phyloP scores from a whole-genome alignment of 1,140 invertebrate species.

The Drosophila sp. region DNA sequence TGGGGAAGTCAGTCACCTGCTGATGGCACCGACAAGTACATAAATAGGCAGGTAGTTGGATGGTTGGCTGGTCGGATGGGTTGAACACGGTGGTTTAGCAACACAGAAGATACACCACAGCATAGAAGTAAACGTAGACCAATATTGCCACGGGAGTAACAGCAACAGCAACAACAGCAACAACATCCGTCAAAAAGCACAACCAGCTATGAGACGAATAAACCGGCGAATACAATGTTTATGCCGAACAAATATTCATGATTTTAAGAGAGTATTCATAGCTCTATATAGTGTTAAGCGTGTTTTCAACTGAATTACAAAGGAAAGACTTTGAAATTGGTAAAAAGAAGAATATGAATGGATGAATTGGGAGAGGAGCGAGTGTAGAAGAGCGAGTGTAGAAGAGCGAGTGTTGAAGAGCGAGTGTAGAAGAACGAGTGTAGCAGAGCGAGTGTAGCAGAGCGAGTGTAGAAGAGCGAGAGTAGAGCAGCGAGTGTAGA shows the following conservation, averaged over 20 bases:
- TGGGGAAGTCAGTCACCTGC: constrained; percentile 11
- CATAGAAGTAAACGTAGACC: background rate
- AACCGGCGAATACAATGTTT: background rate
- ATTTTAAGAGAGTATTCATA: background rate
- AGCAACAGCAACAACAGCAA: background rate
- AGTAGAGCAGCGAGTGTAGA: too few relatives aligned
- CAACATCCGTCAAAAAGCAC: constrained; percentile 34
- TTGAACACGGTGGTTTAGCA: background rate
- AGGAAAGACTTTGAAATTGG: too few relatives aligned
- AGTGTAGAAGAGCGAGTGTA: too few relatives aligned
- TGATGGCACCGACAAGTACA: constrained; percentile 7
- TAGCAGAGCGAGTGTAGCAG: too few relatives aligned
- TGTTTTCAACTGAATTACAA: too few relatives aligned
- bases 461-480: too few relatives aligned
- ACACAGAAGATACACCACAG: background rate
- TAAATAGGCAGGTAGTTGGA: background rate
- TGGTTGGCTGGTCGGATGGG: background rate
- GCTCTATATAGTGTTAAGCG: too few relatives aligned
- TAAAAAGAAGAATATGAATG: too few relatives aligned
- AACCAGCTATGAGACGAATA: background rate
- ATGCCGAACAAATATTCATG: background rate
- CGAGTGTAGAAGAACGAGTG: too few relatives aligned
- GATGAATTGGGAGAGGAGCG: too few relatives aligned
- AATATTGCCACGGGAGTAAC: constrained; percentile 14
- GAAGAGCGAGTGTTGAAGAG: too few relatives aligned